Evolutionary conservation across 1,140 invertebrate genomes (phyloP), one percentile per base, ranked within the genome.

Genomic region (Eciton burchellii): DNA sequence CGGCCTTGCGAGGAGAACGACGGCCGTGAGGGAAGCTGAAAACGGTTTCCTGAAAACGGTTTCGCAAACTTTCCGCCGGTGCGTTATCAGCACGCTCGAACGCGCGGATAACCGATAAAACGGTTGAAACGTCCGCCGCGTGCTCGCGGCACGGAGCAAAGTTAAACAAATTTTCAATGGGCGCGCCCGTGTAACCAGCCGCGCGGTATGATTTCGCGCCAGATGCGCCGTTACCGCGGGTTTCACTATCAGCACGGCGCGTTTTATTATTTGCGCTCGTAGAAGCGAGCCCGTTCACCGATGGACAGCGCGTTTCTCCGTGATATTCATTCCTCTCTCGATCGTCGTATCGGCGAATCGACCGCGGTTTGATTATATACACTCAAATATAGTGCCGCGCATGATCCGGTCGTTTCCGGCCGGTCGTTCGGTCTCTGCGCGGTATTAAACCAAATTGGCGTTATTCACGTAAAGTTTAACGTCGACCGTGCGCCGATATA

Each of bases 391-490:
- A 79, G 16, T 8, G 52, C 41, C 74, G 62, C 62, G 74, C n/a
- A 77, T 45, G 63, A 56, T 70, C 21, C 74, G 63, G 26, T 70
- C 35, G 63, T 79, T 79, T 45, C 74, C 74, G 52, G 65, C 19
- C n/a, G 8, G 49, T 43, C 19, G 47, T 9, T 68, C 63, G 73
- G 12, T 26, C n/a, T n/a, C 19, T 19, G 62, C 35, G 62, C n/a
- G 52, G 35, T 68, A 79, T 79, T 79, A 68, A 79, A 70, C 24
- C 63, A 79, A 79, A 79, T 79, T 70, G 74, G n/a, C 63, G 63
- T 79, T 79, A 70, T 79, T 79, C 63, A 79, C 35, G 49, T 79
- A 66, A 68, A 57, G 49, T 79, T 79, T 79, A 79, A 79, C 74
- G 21, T 79, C 74, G 41, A n/a, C 14, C 60, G 24, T 21, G 24